Base-by-base conservation (phyloP, 35 echinoderm and acorn worm genomes). In the Amphiura filiformis region DNA sequence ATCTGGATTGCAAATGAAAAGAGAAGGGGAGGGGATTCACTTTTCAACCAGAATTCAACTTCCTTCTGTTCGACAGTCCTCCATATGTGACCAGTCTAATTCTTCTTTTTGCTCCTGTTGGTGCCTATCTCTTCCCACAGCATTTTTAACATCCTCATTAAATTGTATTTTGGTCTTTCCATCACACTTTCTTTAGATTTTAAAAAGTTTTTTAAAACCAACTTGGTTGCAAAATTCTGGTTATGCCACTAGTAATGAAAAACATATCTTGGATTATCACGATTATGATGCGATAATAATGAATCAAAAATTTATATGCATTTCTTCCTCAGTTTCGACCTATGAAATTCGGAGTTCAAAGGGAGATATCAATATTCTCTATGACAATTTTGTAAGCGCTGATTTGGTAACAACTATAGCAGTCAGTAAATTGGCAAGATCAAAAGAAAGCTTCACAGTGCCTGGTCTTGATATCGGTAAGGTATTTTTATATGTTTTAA, bases 401-500 rank as follows among this genome's bases (percentile, higher is more conserved):
- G 7, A 11, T 52, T 20, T 7, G 28, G 81, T 91, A 18, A 83
- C 88, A 20, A 87, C 13, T 88, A 94, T 22, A 88, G 91, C 42
- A 83, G 76, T 26, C 76, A 76, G 35, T 87, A 94, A 15, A 79
- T n/a, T 39, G 20, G 84, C 88, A 18, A 70, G 81, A 40, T 57
- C 78, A 2, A 91, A 84, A 34, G 87, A 94, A 78, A 57, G 90
- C 41, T 84, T 77, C 37, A 82, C 84, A 0, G 76, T 82, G 42
- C 82, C 84, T 23, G 49, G 61, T 22, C 83, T 81, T 5, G 76
- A 91, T 64, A 52, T 52, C 20, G 44, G 44, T 52, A 52, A 52
- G 44, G 7, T 52, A 52, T 11, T 52, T 7, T 7, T 11, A 52
- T 20, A 20, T 52, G 44, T 7, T 7, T 20, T 11, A 20, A 52